Percentiles rank a stretch among this genome's conserved stretches.
Evolutionary conservation across 2,888 invertebrate genomes (phyloP).

Genomic region (Lasius platythorax): DNA sequence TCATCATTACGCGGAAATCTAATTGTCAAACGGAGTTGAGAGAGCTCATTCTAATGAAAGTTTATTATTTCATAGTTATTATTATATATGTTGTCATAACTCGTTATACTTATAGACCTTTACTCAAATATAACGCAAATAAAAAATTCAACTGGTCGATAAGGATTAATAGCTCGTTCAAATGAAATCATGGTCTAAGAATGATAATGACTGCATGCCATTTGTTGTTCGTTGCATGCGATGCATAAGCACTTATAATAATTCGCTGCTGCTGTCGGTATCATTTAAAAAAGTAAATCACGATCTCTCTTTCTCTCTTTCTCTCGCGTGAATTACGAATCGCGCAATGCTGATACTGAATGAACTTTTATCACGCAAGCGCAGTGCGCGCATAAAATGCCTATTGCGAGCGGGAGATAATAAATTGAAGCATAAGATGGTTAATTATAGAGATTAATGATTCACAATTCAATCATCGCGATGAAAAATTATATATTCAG

Average conservation of each 20-base stretch:
- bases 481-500: background rate
- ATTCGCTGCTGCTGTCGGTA: constrained; percentile 14
- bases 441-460: background rate
- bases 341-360: background rate
- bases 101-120: background rate
- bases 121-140: background rate
- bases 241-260: constrained; percentile 30
- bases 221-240: background rate
- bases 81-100: constrained; percentile 1
- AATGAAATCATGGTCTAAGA: constrained; percentile 36
- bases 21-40: constrained; percentile 42
- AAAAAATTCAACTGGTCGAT: background rate
- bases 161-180: background rate
- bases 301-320: background rate
- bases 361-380: constrained; percentile 1
- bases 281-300: constrained; percentile 34
- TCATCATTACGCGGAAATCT: constrained; percentile 52
- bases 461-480: background rate
- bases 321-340: constrained; percentile 25
- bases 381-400: background rate
- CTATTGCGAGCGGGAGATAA: background rate
- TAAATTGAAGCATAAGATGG: background rate
- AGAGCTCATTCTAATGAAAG: constrained; percentile 7
- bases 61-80: constrained; percentile 54
- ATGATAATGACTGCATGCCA: constrained; percentile 33